Percentiles rank a stretch among this genome's conserved stretches.
These are phyloP conservation scores for Pseudolaguvia tuberculata DNA, from an alignment of 2,113 vertebrate species.

Conservation along the genomic window DNA sequence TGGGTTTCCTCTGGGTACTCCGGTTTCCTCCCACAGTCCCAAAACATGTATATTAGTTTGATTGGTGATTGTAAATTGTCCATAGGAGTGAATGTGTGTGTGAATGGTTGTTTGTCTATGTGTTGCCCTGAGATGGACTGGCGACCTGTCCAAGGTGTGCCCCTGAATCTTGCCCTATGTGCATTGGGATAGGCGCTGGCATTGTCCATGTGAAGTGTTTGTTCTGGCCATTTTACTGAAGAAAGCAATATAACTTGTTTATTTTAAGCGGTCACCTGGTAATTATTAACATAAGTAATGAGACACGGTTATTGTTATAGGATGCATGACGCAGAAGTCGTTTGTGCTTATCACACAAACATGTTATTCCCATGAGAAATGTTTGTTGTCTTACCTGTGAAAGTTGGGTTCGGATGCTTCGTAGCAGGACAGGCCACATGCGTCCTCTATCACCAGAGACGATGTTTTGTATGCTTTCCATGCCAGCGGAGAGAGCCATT, in stretches of 20 bases:
- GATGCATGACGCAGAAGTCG: too few relatives aligned
- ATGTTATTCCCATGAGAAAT: background rate
- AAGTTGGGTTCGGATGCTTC: slow-evolving; percentile 72
- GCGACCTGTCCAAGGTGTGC: too few relatives aligned
- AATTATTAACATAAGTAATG: background rate
- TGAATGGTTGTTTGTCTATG: too few relatives aligned
- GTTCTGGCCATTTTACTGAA: background rate
- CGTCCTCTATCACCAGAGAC: slow-evolving; percentile 64
- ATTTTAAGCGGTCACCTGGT: background rate
- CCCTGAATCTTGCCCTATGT: too few relatives aligned
- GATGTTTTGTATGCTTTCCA: slow-evolving; percentile 65
- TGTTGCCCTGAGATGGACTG: too few relatives aligned
- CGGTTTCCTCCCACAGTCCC: too few relatives aligned
- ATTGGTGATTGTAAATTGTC: too few relatives aligned
- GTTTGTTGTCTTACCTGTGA: slow-evolving; percentile 65
- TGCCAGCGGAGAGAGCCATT: slow-evolving; percentile 75
- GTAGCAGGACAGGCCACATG: slow-evolving; percentile 74
- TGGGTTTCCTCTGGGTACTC: too few relatives aligned
- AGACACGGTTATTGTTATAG: background rate
- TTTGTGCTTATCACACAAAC: background rate
- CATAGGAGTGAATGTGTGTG: too few relatives aligned
- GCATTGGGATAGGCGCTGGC: too few relatives aligned
- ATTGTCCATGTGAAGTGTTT: background rate
- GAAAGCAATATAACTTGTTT: background rate
- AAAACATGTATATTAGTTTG: too few relatives aligned